These are phyloP conservation scores for Leptosomus discolor DNA, from an alignment of 2,113 vertebrate species.

Conservation along the genomic window DNA sequence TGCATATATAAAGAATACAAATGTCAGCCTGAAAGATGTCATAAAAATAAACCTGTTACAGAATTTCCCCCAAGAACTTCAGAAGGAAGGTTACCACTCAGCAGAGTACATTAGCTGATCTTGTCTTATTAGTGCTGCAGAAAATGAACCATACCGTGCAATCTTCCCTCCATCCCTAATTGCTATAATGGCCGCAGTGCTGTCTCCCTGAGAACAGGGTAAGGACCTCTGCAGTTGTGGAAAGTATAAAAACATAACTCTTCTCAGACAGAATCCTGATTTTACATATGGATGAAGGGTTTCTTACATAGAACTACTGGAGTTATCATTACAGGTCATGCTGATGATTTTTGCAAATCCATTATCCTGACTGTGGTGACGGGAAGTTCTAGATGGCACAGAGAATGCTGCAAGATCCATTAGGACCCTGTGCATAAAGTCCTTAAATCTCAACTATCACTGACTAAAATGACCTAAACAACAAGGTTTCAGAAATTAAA, in stretches of 20 bases:
- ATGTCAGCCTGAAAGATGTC: background rate
- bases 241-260: background rate
- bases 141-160: background rate
- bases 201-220: background rate
- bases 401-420: background rate
- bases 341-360: background rate
- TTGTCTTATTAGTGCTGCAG: background rate
- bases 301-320: background rate
- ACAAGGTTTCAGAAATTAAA: background rate
- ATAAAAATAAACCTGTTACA: background rate
- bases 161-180: background rate
- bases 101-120: background rate
- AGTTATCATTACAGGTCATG: background rate
- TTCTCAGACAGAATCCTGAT: background rate
- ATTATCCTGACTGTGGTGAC: background rate
- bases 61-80: background rate
- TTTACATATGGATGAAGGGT: background rate
- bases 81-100: background rate
- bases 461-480: background rate
- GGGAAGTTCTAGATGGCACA: background rate
- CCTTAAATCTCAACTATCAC: background rate
- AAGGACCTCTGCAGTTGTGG: background rate
- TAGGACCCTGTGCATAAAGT: background rate
- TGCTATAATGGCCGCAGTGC: background rate
- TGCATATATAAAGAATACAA: background rate